Evolutionary conservation across 1,140 invertebrate species (phyloP), one percentile per base, ranked within the genome.

Genomic region (Aphelinus certus): DNA sequence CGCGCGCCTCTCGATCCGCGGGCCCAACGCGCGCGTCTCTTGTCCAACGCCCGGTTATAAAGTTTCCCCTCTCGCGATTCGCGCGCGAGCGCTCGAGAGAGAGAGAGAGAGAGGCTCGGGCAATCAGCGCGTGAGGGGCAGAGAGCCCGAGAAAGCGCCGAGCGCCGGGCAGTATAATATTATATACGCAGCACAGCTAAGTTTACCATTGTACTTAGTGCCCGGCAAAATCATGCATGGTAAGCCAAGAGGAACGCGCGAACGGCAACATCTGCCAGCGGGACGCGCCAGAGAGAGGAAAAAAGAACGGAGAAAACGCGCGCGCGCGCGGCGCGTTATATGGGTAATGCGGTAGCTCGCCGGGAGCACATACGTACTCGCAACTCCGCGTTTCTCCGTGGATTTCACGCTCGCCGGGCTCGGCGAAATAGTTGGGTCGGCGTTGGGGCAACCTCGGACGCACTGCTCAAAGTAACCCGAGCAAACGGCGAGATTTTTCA

Each of bases 211-310:
- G 78, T 82, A 78, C 76, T 79, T 80, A 73, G 75, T 77, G 63
- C 46, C 68, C 77, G 79, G 79, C 66, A 79, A 82, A 80, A 83
- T 79, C 78, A 83, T 83, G 83, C 81, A 81, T 84, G 83, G 80
- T 69, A 84, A 73, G 71, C 81, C 83, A 84, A 81, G 83, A 81
- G 81, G 81, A 81, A 84, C 81, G 81, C 43, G n/a, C 55, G n/a
- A 9, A 60, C 46, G 55, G 60, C 7, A 66, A 58, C 62, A 75
- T 70, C 67, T 75, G 60, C 48, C 3, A 4, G 67, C 7, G 58
- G 7, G 42, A 71, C 43, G 42, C 9, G 51, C 9, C 4, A 53
- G 9, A 53, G 51, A 53, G 9, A 53, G 9, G 51, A 53, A 53
- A 53, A 53, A 53, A 9, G 9, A 53, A 53, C 4, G 9, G 9